Evolutionary conservation across 1,140 invertebrate genomes (phyloP), one percentile per base, ranked within the genome.

Genomic region (Drosophila tristis): DNA sequence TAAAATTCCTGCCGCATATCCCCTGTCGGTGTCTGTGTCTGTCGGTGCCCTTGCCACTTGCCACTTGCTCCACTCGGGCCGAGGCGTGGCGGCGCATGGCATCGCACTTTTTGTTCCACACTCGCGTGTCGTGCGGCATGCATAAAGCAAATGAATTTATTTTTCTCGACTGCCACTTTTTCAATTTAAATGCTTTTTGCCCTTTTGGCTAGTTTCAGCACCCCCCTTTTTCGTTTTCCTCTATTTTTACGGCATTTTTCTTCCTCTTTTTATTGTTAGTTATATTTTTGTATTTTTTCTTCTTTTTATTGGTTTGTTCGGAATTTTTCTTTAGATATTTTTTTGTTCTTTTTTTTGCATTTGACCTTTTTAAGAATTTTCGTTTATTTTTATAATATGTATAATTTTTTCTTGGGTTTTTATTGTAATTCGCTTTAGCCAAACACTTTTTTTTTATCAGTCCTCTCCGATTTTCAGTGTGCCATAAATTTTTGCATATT

Each of bases 401-500:
- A 7, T 6, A 0, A 29, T 4, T 13, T 11, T 39, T 39, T 35
- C 4, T 35, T 35, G 2, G 2, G 9, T 35, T 39, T 39, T 39
- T 39, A 39, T 39, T 35, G 51, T 39, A 53, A 70, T 70, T 29
- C 51, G 67, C 66, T 73, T 53, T 73, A 70, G 26, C 53, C 51
- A 26, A 65, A 56, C 26, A 58, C 57, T 74, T 81, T 67, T 56
- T 66, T 67, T 65, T 42, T 55, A 16, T 60, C 75, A 59, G 9
- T 3, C 9, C 3, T 9, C 31, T 35, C 8, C 31, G 31, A 35
- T 73, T 82, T 76, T 54, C 64, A 61, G 35, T 49, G 64, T 58
- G 84, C 75, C 61, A 87, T 87, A 87, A 89, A 89, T 87, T 87
- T 87, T 73, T 87, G 75, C 84, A 86, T 89, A 87, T 89, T 87